These are phyloP conservation scores for Ophion costatus DNA, from an alignment of 2,888 invertebrate species.

Conservation along the genomic window DNA sequence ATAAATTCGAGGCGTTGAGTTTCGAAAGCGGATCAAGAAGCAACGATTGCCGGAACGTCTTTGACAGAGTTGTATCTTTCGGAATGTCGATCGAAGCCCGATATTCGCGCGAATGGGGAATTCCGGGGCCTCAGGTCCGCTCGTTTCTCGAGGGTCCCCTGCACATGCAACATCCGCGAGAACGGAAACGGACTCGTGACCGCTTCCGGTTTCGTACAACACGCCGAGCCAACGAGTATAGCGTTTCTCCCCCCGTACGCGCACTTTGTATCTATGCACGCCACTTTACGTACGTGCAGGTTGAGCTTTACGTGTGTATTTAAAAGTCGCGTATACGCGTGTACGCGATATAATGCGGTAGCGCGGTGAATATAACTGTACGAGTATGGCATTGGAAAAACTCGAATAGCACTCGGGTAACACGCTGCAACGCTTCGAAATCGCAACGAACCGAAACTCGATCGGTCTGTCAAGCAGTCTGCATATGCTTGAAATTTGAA, in stretches of 20 bases:
- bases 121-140: slow-evolving; percentile 29
- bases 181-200: slow-evolving; percentile 61
- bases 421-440: slow-evolving; percentile 37
- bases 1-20: too few relatives aligned
- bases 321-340: neutral
- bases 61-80: neutral
- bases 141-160: slow-evolving; percentile 50
- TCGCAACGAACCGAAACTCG: slow-evolving; percentile 57
- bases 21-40: neutral
- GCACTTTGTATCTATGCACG: too few relatives aligned
- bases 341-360: neutral
- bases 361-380: neutral
- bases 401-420: neutral
- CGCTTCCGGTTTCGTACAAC: slow-evolving; percentile 58
- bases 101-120: neutral
- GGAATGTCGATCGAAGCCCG: neutral
- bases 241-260: slow-evolving; percentile 17
- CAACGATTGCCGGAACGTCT: neutral
- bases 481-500: neutral
- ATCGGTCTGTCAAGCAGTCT: neutral
- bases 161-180: slow-evolving; percentile 36
- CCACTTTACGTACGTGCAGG: neutral
- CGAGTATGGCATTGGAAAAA: slow-evolving; percentile 7
- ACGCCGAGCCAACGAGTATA: slow-evolving; percentile 30
- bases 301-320: neutral